Evolutionary conservation across 2,888 invertebrate genomes (phyloP), one percentile per base, ranked within the genome.

Genomic region (Nebria salina): DNA sequence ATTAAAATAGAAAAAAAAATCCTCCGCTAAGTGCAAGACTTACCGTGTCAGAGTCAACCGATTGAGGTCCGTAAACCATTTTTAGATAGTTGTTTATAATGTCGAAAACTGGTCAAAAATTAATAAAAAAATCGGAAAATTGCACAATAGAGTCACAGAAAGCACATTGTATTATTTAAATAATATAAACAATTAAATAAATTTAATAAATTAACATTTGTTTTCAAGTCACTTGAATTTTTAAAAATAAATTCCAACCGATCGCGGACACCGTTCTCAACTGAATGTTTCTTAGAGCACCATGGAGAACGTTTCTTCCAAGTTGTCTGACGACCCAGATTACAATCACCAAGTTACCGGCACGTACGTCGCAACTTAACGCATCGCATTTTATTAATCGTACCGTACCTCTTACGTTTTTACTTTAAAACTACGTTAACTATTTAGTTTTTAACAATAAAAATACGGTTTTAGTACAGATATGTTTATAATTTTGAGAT

Each of bases 231-330:
- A 68, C 26, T 43, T 13, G n/a, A 68, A 25, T 42, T 25, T 66
- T 64, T 76, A 68, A 26, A 76, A 68, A 76, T 76, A 76, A 54
- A 54, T 54, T 54, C 34, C 70, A 70, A 25, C 70, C 70, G 20
- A 70, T 70, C 70, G 25, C 70, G 9, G 65, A 64, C 15, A 78
- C 64, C 7, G 73, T 65, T 78, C 78, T 78, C 73, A 65, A 78
- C 65, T 78, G 78, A 78, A 78, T 78, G 78, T 78, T 54, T 76
- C 78, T 78, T 78, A 54, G 78, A 26, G 42, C 20, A 20, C 68
- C 42, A 66, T 13, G 65, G 75, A 41, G 73, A 76, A 65, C 13
- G 41, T 73, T 54, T 70, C 70, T 70, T 70, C 26, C 54, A 54
- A 54, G 54, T 34, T 70, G 26, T 42, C 26, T 20, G 42, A 42